A percentile compares a stretch with the other conserved stretches of the same genome.
Conservation (phyloP, 2,113 vertebrate genomes). For the Scortum barcoo region DNA sequence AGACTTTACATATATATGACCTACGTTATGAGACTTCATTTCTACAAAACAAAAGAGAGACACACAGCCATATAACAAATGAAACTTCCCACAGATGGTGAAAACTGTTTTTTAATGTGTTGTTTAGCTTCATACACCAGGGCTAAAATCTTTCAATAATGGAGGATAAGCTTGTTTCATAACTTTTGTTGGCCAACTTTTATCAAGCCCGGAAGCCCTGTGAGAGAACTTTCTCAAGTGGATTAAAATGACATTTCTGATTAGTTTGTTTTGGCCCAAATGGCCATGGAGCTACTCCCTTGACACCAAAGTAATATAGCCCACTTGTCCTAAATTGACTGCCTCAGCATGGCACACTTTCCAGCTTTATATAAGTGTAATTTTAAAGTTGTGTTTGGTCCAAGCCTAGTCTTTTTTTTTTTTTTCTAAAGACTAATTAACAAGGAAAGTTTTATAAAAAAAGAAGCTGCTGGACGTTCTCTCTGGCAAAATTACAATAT, state of each 20-base stretch:
- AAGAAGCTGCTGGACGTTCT: not conserved
- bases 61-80: not conserved
- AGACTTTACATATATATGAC: too few species aligned
- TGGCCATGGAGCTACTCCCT: conserved; percentile 14
- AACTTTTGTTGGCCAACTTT: conserved; percentile 21
- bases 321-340: conserved; percentile 19
- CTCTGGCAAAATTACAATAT: conserved; percentile 3
- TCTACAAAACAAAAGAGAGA: not conserved
- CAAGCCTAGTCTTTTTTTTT: conserved; percentile 1
- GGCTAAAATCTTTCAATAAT: conserved; percentile 13
- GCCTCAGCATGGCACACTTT: conserved; percentile 27
- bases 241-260: conserved; percentile 44
- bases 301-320: conserved; percentile 47
- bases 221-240: conserved; percentile 27
- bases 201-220: conserved; percentile 19
- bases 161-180: not conserved
- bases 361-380: conserved; percentile 27
- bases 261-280: conserved; percentile 37
- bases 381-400: conserved; percentile 34
- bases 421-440: conserved; percentile 27
- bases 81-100: not conserved
- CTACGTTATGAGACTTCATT: not conserved
- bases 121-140: conserved; percentile 12
- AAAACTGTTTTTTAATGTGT: not conserved
- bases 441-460: not conserved